Conservation (phyloP, 2,888 invertebrate species). For the Chironomus tentans region DNA sequence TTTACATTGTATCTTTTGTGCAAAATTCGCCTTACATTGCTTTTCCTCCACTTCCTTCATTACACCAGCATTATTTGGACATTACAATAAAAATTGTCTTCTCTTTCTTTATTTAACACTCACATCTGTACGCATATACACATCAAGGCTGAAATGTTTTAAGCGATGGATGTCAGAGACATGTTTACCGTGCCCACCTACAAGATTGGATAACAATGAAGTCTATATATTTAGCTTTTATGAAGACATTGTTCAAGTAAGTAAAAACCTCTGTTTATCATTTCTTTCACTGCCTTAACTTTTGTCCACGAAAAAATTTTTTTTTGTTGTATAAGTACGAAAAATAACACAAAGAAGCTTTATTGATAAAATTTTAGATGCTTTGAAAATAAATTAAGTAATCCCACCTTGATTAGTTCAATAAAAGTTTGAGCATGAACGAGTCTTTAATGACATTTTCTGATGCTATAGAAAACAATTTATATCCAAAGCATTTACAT, state of each 20-base stretch:
- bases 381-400: no score
- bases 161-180: constrained; percentile 80
- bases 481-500: no score
- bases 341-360: no score
- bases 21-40: not conserved
- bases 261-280: not conserved
- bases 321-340: no score
- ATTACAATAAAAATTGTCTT: not conserved
- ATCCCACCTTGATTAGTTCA: no score
- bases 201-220: constrained; percentile 49
- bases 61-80: not conserved
- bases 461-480: no score
- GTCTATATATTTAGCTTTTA: constrained; percentile 65
- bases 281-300: not conserved
- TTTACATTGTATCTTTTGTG: no score
- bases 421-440: no score
- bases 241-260: constrained; percentile 64
- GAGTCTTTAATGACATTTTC: not conserved
- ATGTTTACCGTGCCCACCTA: constrained; percentile 58
- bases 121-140: constrained; percentile 17
- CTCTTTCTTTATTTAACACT: not conserved
- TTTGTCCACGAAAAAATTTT: not conserved
- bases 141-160: constrained; percentile 56
- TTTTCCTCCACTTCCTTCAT: not conserved
- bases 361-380: no score